Evolutionary conservation across 1,140 invertebrate species (phyloP), one percentile per base, ranked within the genome.

Genomic region (Grapholita molesta): DNA sequence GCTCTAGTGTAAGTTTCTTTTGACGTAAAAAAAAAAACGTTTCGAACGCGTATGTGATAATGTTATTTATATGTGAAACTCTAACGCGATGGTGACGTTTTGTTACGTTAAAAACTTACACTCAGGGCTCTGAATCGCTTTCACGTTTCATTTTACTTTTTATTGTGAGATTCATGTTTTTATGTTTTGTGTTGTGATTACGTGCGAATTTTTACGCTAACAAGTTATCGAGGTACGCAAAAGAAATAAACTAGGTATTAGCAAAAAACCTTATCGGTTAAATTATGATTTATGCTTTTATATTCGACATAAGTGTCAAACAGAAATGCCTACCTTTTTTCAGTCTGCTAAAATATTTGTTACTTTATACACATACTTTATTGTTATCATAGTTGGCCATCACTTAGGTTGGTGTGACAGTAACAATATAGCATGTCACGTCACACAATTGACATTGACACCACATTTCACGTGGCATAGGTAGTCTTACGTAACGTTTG

Each of bases 381-480:
- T 48, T 9, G 21, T 0, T 12, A 48, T 48, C 42, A 48, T 48
- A 21, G 42, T 21, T 21, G 8, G 35, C 12, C 7, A 48, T 48
- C 42, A 48, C 42, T 15, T 7, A 38, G 35, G 35, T 48, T 18
- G 18, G n/a, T 18, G 15, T 48, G 18, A 48, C 42, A 21, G 42
- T 48, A 48, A 48, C 18, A 21, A 21, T n/a, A 7, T 32, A 11
- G 11, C 24, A 7, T 18, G 55, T 61, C 55, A 61, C 55, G 55
- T 25, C 55, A 61, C 25, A 61, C 24, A 15, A 61, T 25, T 61
- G 55, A 61, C 55, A 61, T 61, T 61, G 55, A 61, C 55, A 61
- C 55, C 55, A 32, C 55, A 32, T 61, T 61, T 61, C n/a, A 61
- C 53, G 24, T 57, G 53, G 23, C 23, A 30, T 30, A 61, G 55